phyloP scores from a whole-genome alignment of 1,140 invertebrate species.

The Apis dorsata region DNA sequence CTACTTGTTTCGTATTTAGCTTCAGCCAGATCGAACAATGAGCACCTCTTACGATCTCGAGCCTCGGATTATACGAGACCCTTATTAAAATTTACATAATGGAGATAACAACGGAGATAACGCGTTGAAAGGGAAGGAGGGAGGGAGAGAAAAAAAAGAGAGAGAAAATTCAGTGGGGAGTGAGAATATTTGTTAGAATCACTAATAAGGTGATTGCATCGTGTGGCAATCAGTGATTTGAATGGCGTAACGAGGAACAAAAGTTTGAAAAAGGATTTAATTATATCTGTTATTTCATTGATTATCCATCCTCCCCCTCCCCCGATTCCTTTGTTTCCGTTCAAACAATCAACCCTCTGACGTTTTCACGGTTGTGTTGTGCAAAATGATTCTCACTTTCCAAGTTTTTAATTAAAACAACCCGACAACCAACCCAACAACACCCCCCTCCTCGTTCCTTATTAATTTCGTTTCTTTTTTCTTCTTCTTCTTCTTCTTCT shows the following conservation, averaged over 20 bases:
- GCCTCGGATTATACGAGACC: neutral
- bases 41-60: neutral
- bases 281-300: conserved; percentile 53
- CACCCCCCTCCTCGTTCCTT: too few relatives aligned
- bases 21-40: neutral
- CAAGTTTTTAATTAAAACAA: conserved; percentile 59
- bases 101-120: neutral
- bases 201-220: too few relatives aligned
- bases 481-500: too few relatives aligned
- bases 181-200: too few relatives aligned
- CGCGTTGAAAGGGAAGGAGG: neutral
- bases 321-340: conserved; percentile 51
- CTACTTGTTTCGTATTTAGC: neutral
- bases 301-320: conserved; percentile 31
- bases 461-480: neutral
- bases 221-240: neutral
- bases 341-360: conserved; percentile 34
- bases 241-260: neutral
- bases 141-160: too few relatives aligned
- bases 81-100: conserved; percentile 10
- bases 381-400: conserved; percentile 41
- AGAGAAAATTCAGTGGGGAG: too few relatives aligned
- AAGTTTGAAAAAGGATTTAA: conserved; percentile 49
- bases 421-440: neutral
- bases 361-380: conserved; percentile 28